phyloP scores from a whole-genome alignment of 2,113 vertebrate species.

The Heterotis niloticus region DNA sequence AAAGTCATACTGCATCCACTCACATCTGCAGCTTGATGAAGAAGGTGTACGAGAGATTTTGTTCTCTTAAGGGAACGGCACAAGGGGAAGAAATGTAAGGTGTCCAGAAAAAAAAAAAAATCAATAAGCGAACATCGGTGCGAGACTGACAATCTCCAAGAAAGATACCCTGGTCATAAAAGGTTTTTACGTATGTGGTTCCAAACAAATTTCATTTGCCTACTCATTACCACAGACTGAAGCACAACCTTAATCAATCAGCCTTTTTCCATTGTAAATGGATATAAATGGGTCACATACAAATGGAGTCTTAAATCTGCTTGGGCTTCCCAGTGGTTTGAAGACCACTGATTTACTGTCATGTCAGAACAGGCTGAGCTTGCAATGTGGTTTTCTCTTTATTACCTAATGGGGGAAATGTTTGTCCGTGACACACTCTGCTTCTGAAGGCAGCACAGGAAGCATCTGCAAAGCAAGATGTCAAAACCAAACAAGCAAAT shows the following conservation, averaged over 20 bases:
- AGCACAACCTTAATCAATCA: slow-evolving; percentile 37
- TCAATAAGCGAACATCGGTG: slow-evolving; percentile 40
- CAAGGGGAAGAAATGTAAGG: background rate
- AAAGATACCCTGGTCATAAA: background rate
- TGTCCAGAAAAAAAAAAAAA: slow-evolving; percentile 12
- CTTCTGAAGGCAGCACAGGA: slow-evolving; percentile 34
- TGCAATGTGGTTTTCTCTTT: slow-evolving; percentile 35
- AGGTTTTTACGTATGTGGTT: slow-evolving; percentile 7
- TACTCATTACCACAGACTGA: background rate
- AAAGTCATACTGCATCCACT: slow-evolving; percentile 28
- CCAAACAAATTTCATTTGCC: background rate
- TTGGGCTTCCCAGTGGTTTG: slow-evolving; percentile 26
- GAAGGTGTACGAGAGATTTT: slow-evolving; percentile 36
- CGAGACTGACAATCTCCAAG: background rate
- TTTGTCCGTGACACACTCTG: slow-evolving; percentile 34
- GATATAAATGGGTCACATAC: slow-evolving; percentile 22
- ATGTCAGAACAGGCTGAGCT: slow-evolving; percentile 18
- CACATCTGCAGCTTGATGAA: slow-evolving; percentile 35
- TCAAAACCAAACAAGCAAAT: slow-evolving; percentile 39
- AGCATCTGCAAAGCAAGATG: slow-evolving; percentile 36
- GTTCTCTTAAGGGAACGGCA: slow-evolving; percentile 26
- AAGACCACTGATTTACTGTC: slow-evolving; percentile 41
- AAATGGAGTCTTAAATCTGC: slow-evolving; percentile 37
- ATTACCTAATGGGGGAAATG: slow-evolving; percentile 42
- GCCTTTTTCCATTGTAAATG: slow-evolving; percentile 9